Evolutionary conservation across 1,140 invertebrate species (phyloP).

Genomic region (Philaenus spumarius): DNA sequence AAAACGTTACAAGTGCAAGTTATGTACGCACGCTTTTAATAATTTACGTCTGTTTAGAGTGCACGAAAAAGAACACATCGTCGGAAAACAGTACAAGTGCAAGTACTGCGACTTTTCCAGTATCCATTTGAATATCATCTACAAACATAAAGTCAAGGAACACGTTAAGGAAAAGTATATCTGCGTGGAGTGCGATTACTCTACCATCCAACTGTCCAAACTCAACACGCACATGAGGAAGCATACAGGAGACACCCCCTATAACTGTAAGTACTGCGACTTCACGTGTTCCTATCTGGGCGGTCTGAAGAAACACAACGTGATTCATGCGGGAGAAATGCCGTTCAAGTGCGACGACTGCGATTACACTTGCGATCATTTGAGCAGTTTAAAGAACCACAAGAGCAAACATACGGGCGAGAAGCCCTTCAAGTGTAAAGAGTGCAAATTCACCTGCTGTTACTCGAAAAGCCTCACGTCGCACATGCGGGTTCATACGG

Average conservation of each 20-base stretch:
- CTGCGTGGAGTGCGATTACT: not conserved
- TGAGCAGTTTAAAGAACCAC: conserved; percentile 13
- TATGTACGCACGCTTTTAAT: too few species aligned
- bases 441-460: conserved; percentile 21
- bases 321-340: conserved; percentile 53
- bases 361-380: conserved; percentile 51
- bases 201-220: not conserved
- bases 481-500: conserved; percentile 24
- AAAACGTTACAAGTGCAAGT: too few species aligned
- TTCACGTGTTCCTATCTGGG: conserved; percentile 10
- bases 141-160: too few species aligned
- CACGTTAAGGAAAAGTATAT: too few species aligned
- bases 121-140: too few species aligned
- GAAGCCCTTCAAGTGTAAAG: conserved; percentile 22
- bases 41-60: too few species aligned
- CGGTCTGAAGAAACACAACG: conserved; percentile 12
- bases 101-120: too few species aligned
- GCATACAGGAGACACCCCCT: conserved; percentile 11
- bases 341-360: conserved; percentile 59
- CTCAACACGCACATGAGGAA: not conserved
- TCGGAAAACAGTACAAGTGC: too few species aligned
- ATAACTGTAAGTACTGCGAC: conserved; percentile 15
- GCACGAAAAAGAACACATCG: too few species aligned
- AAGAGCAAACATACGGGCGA: conserved; percentile 22
- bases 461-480: conserved; percentile 3